These are phyloP conservation scores for Telmatochromis sp. DNA, from an alignment of 2,113 vertebrate species.

Conservation along the genomic window DNA sequence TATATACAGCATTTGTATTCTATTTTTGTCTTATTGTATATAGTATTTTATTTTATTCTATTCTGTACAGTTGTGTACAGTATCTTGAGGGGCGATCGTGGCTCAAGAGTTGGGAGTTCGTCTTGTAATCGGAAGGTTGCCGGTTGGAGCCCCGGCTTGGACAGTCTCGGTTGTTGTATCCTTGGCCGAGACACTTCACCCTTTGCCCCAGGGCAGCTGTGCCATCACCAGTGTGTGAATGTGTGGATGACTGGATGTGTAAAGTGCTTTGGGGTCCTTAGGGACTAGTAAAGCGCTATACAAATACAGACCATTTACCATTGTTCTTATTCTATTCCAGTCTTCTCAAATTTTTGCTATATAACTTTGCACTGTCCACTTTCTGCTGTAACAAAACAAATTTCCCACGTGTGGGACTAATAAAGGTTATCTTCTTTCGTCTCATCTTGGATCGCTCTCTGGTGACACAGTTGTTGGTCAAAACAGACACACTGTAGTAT, in stretches of 20 bases:
- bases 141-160: accelerated
- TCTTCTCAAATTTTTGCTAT: neutral
- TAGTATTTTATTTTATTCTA: neutral
- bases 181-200: accelerated
- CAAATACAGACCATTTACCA: neutral
- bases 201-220: accelerated
- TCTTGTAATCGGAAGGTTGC: accelerated
- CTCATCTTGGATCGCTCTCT: neutral
- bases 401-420: accelerated
- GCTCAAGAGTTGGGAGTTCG: accelerated
- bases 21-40: neutral
- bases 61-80: neutral
- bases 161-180: accelerated
- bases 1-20: neutral
- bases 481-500: neutral
- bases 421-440: neutral
- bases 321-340: neutral
- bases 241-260: accelerated
- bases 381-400: neutral
- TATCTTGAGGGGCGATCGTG: accelerated
- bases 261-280: neutral
- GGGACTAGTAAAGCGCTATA: accelerated
- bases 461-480: neutral
- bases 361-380: neutral
- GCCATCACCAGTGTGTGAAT: neutral